Conservation (phyloP, 2,888 invertebrate species). For the Chalcis sispes region DNA sequence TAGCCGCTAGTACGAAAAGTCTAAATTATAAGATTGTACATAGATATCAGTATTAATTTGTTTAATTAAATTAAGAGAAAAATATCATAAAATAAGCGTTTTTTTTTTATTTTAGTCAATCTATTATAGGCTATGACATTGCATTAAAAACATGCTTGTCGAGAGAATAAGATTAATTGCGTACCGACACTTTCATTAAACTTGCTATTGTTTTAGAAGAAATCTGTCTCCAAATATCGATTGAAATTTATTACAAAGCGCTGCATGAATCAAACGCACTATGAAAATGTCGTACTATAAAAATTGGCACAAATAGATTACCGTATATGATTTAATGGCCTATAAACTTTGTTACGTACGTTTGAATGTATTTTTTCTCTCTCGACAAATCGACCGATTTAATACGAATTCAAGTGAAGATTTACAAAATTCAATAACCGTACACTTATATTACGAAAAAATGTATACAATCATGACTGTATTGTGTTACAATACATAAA, state of each 20-base stretch:
- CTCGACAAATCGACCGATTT: slow-evolving; percentile 30
- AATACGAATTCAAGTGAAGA: slow-evolving; percentile 11
- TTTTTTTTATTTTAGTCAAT: slow-evolving; percentile 51
- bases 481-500: slow-evolving; percentile 56
- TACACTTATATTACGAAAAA: slow-evolving; percentile 30
- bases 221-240: neutral
- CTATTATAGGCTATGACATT: slow-evolving; percentile 45
- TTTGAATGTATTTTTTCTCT: slow-evolving; percentile 42
- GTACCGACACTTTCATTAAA: neutral
- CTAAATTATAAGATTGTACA: slow-evolving; percentile 49
- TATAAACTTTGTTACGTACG: slow-evolving; percentile 16
- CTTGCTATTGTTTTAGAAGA: neutral
- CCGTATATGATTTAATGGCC: slow-evolving; percentile 18
- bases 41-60: slow-evolving; percentile 57
- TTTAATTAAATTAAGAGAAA: slow-evolving; percentile 40
- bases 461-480: slow-evolving; percentile 49
- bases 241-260: neutral
- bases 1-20: slow-evolving; percentile 31
- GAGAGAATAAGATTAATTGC: slow-evolving; percentile 36
- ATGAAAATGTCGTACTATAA: neutral
- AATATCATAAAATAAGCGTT: slow-evolving; percentile 31
- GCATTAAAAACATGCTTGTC: slow-evolving; percentile 23
- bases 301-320: slow-evolving; percentile 9
- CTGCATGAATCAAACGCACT: too few species aligned
- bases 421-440: slow-evolving; percentile 37